A percentile compares a stretch with the other conserved stretches of the same genome.
These are phyloP conservation scores for Phaedon cochleariae DNA, from an alignment of 2,888 invertebrate genomes.

Conservation along the genomic window DNA sequence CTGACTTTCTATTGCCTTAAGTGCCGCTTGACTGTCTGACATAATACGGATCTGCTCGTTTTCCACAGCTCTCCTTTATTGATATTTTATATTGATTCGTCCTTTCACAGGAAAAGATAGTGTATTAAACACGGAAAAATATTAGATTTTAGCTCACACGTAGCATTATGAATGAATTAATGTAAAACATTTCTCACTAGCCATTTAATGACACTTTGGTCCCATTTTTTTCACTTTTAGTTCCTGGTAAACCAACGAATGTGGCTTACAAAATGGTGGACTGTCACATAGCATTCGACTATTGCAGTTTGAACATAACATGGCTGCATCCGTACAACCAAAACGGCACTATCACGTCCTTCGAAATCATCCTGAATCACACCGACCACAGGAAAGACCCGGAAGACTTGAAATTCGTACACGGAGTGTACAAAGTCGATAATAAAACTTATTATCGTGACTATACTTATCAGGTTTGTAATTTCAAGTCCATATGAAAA, in stretches of 20 bases:
- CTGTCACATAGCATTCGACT: constrained; percentile 47
- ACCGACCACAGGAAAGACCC: constrained; percentile 41
- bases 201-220: too few relatives aligned
- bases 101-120: too few relatives aligned
- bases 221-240: constrained; percentile 44
- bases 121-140: too few relatives aligned
- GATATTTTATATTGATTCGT: too few relatives aligned
- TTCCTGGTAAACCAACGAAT: constrained; percentile 53
- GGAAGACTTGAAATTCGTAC: constrained; percentile 45
- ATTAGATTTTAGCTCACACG: too few relatives aligned
- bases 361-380: constrained; percentile 52
- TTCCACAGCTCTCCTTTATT: too few relatives aligned
- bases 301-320: constrained; percentile 54
- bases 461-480: constrained; percentile 51
- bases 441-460: constrained; percentile 47
- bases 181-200: too few relatives aligned
- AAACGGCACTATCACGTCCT: constrained; percentile 54
- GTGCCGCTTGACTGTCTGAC: too few relatives aligned
- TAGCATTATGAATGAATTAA: too few relatives aligned
- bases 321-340: constrained; percentile 57
- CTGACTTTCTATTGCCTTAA: too few relatives aligned
- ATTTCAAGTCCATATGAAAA: too few relatives aligned
- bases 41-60: too few relatives aligned
- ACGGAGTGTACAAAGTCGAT: constrained; percentile 49
- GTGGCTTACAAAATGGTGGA: constrained; percentile 53